These are phyloP conservation scores for Proisotoma minuta DNA, from an alignment of 2,888 invertebrate species.

Conservation along the genomic window DNA sequence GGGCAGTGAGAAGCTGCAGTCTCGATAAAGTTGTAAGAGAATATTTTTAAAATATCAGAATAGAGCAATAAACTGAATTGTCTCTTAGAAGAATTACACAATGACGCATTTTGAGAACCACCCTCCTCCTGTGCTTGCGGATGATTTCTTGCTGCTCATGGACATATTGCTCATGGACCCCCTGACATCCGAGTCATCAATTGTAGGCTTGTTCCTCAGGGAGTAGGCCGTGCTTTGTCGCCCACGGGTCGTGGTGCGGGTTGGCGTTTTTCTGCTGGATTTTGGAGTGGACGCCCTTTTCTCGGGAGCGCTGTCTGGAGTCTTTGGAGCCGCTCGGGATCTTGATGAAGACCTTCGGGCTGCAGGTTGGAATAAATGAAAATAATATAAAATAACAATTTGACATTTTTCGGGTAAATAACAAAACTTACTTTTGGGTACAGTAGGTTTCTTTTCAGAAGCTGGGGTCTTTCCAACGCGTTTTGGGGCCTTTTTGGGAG, in stretches of 20 bases:
- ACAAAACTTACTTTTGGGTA: not conserved
- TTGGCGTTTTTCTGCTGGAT: conserved; percentile 16
- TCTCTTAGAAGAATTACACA: conserved; percentile 17
- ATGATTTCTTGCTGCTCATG: conserved; percentile 1
- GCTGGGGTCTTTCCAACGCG: conserved; percentile 28
- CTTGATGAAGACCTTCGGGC: not conserved
- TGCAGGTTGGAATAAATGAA: too few species aligned
- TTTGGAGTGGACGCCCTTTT: not conserved
- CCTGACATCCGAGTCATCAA: not conserved
- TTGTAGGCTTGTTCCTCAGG: not conserved
- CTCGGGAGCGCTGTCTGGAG: not conserved
- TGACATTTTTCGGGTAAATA: too few species aligned
- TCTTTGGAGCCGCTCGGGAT: not conserved
- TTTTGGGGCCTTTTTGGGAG: conserved; percentile 21
- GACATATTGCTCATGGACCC: not conserved
- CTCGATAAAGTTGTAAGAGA: too few species aligned
- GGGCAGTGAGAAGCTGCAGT: too few species aligned
- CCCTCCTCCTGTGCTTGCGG: conserved; percentile 32
- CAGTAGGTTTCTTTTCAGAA: conserved; percentile 3
- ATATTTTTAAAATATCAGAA: too few species aligned
- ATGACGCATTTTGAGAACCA: conserved; percentile 39
- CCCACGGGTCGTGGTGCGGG: not conserved
- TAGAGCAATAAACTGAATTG: too few species aligned
- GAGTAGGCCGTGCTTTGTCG: not conserved
- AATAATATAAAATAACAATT: too few species aligned